These are phyloP conservation scores for Mustela lutreola DNA, from an alignment of 2,113 vertebrate species.

Conservation along the genomic window DNA sequence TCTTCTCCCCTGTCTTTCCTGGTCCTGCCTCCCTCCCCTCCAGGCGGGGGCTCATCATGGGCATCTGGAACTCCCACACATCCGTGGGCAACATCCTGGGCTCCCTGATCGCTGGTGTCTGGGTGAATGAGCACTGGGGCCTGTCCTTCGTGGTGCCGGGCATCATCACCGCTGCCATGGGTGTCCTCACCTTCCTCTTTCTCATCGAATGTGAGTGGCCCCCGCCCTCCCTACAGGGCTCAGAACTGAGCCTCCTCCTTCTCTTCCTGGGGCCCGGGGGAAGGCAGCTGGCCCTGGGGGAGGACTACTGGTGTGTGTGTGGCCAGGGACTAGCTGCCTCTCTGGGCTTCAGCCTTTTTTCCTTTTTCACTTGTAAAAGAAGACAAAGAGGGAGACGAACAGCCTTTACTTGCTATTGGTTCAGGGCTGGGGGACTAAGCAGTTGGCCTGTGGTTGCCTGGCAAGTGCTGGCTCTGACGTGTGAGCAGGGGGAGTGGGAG, in stretches of 20 bases:
- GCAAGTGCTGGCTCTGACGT: not conserved
- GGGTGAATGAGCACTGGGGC: conserved; percentile 94
- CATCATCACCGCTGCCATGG: conserved; percentile 90
- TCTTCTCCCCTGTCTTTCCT: not conserved
- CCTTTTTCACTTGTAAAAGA: not conserved
- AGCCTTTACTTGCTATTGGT: not conserved
- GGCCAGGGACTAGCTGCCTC: not conserved
- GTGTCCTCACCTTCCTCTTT: conserved; percentile 96
- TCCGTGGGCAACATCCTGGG: conserved; percentile 98
- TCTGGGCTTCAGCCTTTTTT: not conserved
- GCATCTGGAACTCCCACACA: conserved; percentile 99
- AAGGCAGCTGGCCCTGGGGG: not conserved
- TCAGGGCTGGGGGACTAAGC: too few species aligned
- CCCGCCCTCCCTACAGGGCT: not conserved
- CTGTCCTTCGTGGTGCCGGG: conserved; percentile 96
- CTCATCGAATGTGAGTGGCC: conserved; percentile 95
- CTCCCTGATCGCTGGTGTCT: conserved; percentile 95
- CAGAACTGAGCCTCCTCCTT: not conserved
- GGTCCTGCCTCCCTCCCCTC: not conserved
- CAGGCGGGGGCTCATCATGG: conserved; percentile 98
- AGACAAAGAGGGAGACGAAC: too few species aligned
- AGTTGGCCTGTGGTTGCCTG: not conserved
- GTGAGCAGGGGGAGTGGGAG: rapidly evolving
- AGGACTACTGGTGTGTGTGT: not conserved
- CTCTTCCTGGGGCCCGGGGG: not conserved